Evolutionary conservation across 2,888 invertebrate genomes (phyloP).

Genomic region (Cerceris ruficornis): DNA sequence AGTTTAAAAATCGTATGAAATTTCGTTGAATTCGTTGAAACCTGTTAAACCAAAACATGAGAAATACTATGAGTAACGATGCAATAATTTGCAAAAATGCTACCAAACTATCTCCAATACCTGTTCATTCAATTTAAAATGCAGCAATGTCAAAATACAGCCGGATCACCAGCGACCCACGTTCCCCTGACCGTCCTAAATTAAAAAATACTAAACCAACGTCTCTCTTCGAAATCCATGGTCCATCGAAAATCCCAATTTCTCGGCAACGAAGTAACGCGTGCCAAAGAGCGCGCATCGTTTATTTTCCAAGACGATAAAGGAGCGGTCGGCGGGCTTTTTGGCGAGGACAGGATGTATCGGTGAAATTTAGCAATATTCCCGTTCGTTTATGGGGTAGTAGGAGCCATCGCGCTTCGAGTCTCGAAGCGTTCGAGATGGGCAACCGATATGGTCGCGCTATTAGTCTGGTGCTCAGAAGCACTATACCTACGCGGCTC

Average conservation of each 20-base stretch:
- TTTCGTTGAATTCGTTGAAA: too few species aligned
- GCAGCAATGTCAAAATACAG: too few species aligned
- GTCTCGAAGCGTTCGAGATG: constrained; percentile 65
- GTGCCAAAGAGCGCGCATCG: too few species aligned
- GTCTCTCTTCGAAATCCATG: constrained; percentile 36
- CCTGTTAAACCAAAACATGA: too few species aligned
- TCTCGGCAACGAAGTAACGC: not conserved
- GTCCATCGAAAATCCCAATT: constrained; percentile 1
- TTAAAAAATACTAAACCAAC: not conserved
- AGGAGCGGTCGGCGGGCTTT: constrained; percentile 19
- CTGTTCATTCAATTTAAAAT: too few species aligned
- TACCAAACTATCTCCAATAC: too few species aligned
- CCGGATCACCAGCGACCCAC: too few species aligned
- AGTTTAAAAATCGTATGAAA: too few species aligned
- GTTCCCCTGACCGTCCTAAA: too few species aligned
- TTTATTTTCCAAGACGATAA: not conserved
- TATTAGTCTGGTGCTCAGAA: constrained; percentile 72
- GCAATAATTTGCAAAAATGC: too few species aligned
- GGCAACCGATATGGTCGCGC: constrained; percentile 71
- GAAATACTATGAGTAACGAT: too few species aligned
- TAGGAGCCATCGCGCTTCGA: constrained; percentile 28
- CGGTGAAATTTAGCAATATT: constrained; percentile 61
- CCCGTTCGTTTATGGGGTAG: constrained; percentile 12
- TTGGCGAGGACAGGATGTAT: constrained; percentile 55
- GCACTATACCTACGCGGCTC: constrained; percentile 60